These are phyloP conservation scores for Galerucella calmariensis DNA, from an alignment of 2,888 invertebrate species.

Conservation along the genomic window DNA sequence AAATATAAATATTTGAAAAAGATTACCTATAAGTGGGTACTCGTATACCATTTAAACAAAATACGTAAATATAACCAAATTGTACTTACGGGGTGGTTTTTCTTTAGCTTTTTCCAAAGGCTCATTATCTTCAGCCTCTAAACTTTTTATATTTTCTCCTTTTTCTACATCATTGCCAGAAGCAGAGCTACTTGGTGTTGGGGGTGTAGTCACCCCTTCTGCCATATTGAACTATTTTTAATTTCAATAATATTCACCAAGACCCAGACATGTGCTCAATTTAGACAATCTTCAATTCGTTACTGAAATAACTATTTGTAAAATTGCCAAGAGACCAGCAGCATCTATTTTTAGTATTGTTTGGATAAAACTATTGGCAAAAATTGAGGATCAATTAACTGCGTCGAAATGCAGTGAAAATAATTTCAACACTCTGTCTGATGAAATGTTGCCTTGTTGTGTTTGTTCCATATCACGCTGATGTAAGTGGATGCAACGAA, in stretches of 20 bases:
- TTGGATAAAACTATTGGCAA: conserved; percentile 8
- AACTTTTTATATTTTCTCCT: conserved; percentile 42
- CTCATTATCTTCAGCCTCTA: conserved; percentile 48
- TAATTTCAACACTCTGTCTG: conserved; percentile 2
- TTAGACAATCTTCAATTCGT: conserved; percentile 28
- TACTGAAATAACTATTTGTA: conserved; percentile 34
- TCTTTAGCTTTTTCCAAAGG: conserved; percentile 55
- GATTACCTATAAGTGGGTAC: too few species aligned
- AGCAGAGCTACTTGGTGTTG: conserved; percentile 29
- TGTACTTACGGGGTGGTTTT: conserved; percentile 57
- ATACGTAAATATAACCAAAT: not conserved
- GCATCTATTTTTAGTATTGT: conserved; percentile 23
- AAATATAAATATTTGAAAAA: too few species aligned
- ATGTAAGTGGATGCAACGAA: not conserved
- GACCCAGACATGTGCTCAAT: conserved; percentile 24
- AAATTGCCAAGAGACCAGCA: conserved; percentile 13
- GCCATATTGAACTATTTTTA: conserved; percentile 17
- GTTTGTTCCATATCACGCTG: not conserved
- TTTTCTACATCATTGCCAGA: conserved; percentile 46
- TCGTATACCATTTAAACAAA: not conserved
- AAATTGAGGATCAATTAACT: conserved; percentile 21
- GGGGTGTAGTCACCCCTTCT: conserved; percentile 32
- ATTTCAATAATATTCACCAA: not conserved
- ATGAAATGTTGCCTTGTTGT: not conserved
- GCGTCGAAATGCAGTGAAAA: conserved; percentile 15